Conservation (phyloP, 2,888 invertebrate species). For the Lasioglossum malachurum region DNA sequence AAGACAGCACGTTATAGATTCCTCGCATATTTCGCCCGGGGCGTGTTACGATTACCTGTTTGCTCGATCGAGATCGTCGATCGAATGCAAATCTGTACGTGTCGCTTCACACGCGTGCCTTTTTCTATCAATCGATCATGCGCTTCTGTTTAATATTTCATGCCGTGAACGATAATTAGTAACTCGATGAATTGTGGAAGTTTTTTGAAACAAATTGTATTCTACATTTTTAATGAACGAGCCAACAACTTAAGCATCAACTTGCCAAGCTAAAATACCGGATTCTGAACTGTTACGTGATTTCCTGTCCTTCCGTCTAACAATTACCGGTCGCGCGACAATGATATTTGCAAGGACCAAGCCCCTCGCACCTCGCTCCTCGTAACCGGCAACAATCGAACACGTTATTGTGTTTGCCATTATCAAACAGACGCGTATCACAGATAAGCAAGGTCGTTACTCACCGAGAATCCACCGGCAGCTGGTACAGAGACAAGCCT, state of each 20-base stretch:
- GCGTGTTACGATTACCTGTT: conserved; percentile 39
- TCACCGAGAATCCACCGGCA: background rate
- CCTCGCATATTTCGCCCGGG: conserved; percentile 28
- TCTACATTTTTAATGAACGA: too few species aligned
- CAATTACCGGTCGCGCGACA: background rate
- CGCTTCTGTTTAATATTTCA: background rate
- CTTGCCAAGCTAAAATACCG: background rate
- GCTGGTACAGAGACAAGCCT: background rate
- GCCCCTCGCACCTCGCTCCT: background rate
- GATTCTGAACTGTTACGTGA: background rate
- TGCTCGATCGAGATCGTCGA: background rate
- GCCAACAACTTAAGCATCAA: background rate
- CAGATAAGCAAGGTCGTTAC: background rate
- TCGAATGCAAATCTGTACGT: conserved; percentile 12
- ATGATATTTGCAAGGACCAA: background rate
- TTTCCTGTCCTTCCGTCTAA: background rate
- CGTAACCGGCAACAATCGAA: background rate
- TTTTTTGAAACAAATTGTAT: too few species aligned
- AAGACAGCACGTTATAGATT: conserved; percentile 22
- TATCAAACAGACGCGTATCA: background rate
- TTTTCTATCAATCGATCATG: background rate
- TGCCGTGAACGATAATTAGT: background rate
- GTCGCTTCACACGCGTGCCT: background rate
- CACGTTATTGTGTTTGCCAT: background rate
- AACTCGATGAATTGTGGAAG: too few species aligned